Evolutionary conservation across 2,113 vertebrate genomes (phyloP), one percentile per base, ranked within the genome.

Genomic region (Rhinogobius similis): DNA sequence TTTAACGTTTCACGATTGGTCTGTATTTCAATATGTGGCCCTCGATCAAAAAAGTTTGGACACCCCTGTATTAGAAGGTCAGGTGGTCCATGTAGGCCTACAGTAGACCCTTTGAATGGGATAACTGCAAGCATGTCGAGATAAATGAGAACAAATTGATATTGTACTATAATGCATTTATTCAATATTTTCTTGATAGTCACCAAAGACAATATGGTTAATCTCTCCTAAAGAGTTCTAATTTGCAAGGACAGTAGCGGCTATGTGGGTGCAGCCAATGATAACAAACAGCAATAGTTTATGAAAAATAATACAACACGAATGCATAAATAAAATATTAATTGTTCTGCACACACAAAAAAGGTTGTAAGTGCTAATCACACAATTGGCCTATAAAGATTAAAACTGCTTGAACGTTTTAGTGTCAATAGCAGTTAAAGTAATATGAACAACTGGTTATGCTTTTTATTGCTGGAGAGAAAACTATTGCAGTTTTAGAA

Each of bases 131-230:
- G n/a, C n/a, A 46, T 46, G 43, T 20, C 14, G 4, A 50, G 13
- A 18, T 14, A 27, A 29, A 58, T 6, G 12, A 18, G 18, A 58
- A 29, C 24, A 29, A 5, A 58, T 9, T 29, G 23, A 24, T 56
- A 5, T 56, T 56, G 26, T 18, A 58, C 18, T 80, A 53, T 63
- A 70, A 75, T 70, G 48, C 55, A 73, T 88, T 84, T 86, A 90
- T 87, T 87, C 81, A 87, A 88, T 82, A 82, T 67, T 65, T 79
- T 69, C 56, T 79, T 83, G 73, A 65, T 62, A 86, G 65, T 63
- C 82, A 66, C 46, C 36, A 78, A 58, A 73, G 61, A 65, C 4
- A 36, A 43, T 38, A 38, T 39, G 67, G 53, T 76, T 78, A 36
- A 36, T 27, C n/a, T 55, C 44, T 64, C 58, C 68, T 81, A 61